phyloP scores from a whole-genome alignment of 1,140 invertebrate genomes.

The Drosophila punjabiensis region DNA sequence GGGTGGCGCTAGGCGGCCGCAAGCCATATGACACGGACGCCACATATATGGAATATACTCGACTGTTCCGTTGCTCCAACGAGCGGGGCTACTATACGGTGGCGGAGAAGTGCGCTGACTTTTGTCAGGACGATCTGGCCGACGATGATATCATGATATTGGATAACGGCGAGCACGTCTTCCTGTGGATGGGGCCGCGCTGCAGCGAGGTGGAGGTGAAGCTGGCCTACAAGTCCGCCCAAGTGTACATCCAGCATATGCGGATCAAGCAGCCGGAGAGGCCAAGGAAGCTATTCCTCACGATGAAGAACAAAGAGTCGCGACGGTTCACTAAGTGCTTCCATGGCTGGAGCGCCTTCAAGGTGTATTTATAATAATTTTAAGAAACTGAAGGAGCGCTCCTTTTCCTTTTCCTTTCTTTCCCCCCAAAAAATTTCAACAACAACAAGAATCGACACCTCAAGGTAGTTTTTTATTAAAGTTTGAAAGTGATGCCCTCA shows the following conservation, averaged over 20 bases:
- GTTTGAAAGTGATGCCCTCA: background rate
- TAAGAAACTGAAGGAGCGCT: constrained; percentile 6
- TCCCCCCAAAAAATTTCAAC: background rate
- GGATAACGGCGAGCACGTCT: constrained; percentile 99
- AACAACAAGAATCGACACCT: constrained; percentile 6
- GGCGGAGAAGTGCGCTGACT: constrained; percentile 99
- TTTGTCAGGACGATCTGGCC: constrained; percentile 99
- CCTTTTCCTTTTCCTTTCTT: too few relatives aligned
- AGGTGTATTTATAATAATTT: constrained; percentile 59
- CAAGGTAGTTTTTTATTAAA: background rate
- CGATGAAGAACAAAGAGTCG: constrained; percentile 98
- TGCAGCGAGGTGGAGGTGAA: constrained; percentile 99
- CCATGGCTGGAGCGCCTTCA: constrained; percentile 94
- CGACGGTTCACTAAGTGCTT: constrained; percentile 98
- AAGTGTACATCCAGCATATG: constrained; percentile 99
- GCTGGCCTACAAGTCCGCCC: constrained; percentile 98
- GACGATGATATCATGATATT: constrained; percentile 99
- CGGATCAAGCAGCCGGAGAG: constrained; percentile 97
- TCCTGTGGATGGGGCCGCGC: constrained; percentile 98
- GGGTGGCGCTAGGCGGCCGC: constrained; percentile 97
- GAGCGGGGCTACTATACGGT: constrained; percentile 99
- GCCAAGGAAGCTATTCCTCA: constrained; percentile 97
- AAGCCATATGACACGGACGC: constrained; percentile 97
- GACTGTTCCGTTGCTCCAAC: constrained; percentile 99
- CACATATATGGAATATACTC: constrained; percentile 96